Conservation (phyloP, 2,888 invertebrate genomes). For the Choreutis nemorana region DNA sequence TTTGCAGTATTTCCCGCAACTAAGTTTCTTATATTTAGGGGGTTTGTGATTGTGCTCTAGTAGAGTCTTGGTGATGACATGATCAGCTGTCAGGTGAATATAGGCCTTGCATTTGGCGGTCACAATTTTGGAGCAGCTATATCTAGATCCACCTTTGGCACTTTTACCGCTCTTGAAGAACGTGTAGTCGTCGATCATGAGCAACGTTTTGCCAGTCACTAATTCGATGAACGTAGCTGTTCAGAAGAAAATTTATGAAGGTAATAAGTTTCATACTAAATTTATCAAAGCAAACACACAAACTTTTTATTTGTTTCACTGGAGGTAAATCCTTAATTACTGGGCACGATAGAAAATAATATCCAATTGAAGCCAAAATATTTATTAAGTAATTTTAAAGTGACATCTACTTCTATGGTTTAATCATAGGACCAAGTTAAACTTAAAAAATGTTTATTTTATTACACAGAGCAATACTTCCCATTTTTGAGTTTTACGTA, state of each 20-base stretch:
- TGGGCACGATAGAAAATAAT: too few species aligned
- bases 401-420: too few species aligned
- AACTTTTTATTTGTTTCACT: too few species aligned
- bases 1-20: not conserved
- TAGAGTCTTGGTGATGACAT: not conserved
- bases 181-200: conserved; percentile 4
- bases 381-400: too few species aligned
- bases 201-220: conserved; percentile 10
- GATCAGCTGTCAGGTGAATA: not conserved
- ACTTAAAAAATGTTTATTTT: too few species aligned
- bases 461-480: too few species aligned
- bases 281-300: too few species aligned
- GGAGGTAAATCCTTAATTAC: too few species aligned
- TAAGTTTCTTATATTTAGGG: not conserved
- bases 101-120: conserved; percentile 15
- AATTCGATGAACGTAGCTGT: conserved; percentile 15
- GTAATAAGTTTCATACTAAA: too few species aligned
- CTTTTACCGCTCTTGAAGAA: conserved; percentile 3
- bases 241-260: too few species aligned
- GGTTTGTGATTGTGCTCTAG: not conserved
- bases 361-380: too few species aligned
- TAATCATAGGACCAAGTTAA: too few species aligned
- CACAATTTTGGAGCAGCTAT: not conserved
- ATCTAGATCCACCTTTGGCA: not conserved
- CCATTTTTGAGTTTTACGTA: not conserved